Percentiles rank a stretch among this genome's conserved stretches.
Conservation (phyloP, 2,797 vertebrate genomes). For the Hapalemur alaotrensis region DNA sequence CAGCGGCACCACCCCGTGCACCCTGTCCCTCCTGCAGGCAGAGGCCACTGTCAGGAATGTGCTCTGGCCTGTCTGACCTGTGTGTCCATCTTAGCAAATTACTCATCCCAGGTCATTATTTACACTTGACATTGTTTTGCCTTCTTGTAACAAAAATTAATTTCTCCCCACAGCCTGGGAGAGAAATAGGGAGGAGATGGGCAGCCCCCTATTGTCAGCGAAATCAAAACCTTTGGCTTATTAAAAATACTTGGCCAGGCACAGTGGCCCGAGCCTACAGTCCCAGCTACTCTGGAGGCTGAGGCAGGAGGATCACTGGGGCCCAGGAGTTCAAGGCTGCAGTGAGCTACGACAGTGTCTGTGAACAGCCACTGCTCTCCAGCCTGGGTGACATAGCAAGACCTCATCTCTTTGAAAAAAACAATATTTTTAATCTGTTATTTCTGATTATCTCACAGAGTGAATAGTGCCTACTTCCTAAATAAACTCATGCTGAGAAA, state of each 20-base stretch:
- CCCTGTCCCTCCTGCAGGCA: background rate
- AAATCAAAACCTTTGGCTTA: background rate
- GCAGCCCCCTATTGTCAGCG: background rate
- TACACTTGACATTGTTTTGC: background rate
- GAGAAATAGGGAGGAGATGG: background rate
- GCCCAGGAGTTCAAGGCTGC: background rate
- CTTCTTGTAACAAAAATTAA: background rate
- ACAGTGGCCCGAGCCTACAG: background rate
- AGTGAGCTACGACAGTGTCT: background rate
- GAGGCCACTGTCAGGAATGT: background rate
- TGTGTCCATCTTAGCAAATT: background rate
- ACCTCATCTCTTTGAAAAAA: background rate
- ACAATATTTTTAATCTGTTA: background rate
- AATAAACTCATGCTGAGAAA: background rate
- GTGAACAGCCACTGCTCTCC: background rate
- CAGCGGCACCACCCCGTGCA: background rate
- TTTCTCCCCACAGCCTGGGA: background rate
- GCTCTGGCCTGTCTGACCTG: background rate
- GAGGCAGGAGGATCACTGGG: background rate
- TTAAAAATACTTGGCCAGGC: background rate
- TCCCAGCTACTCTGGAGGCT: background rate
- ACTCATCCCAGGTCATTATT: background rate
- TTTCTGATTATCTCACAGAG: background rate
- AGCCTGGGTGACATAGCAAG: background rate
- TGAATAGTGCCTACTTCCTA: background rate